These are phyloP conservation scores for Typhlichthys subterraneus DNA, from an alignment of 2,797 vertebrate genomes.

Conservation along the genomic window DNA sequence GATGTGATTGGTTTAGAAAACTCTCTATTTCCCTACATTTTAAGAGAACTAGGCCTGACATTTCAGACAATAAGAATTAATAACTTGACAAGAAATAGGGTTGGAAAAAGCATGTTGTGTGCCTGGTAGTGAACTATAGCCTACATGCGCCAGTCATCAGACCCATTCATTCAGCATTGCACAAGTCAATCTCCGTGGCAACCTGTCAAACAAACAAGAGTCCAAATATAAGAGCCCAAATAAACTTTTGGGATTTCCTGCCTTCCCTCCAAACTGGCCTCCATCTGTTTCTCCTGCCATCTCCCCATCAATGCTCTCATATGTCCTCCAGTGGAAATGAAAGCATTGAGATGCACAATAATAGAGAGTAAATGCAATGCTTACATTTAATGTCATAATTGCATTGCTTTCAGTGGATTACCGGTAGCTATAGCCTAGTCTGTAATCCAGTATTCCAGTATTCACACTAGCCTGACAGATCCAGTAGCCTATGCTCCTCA, in stretches of 20 bases:
- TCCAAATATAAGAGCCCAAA: slow-evolving; percentile 58
- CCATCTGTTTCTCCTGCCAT: slow-evolving; percentile 41
- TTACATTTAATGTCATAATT: too few relatives aligned
- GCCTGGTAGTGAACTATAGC: slow-evolving; percentile 19
- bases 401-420: too few relatives aligned
- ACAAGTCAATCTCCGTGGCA: slow-evolving; percentile 57
- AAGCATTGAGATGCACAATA: too few relatives aligned
- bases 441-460: too few relatives aligned
- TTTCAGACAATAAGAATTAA: slow-evolving; percentile 28
- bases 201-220: slow-evolving; percentile 75
- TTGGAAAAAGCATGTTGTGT: slow-evolving; percentile 24
- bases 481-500: too few relatives aligned
- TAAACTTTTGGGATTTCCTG: slow-evolving; percentile 60
- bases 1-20: background rate
- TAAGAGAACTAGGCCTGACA: background rate
- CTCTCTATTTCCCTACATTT: background rate
- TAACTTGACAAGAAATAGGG: slow-evolving; percentile 20
- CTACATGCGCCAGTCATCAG: slow-evolving; percentile 38
- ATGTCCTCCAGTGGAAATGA: too few relatives aligned
- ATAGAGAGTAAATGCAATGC: too few relatives aligned
- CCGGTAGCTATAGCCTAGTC: too few relatives aligned
- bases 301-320: slow-evolving; percentile 7
- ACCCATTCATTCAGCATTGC: slow-evolving; percentile 54
- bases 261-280: slow-evolving; percentile 25
- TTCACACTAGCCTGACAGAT: too few relatives aligned